These are phyloP conservation scores for Synanceia verrucosa DNA, from an alignment of 2,797 vertebrate species.

Conservation along the genomic window DNA sequence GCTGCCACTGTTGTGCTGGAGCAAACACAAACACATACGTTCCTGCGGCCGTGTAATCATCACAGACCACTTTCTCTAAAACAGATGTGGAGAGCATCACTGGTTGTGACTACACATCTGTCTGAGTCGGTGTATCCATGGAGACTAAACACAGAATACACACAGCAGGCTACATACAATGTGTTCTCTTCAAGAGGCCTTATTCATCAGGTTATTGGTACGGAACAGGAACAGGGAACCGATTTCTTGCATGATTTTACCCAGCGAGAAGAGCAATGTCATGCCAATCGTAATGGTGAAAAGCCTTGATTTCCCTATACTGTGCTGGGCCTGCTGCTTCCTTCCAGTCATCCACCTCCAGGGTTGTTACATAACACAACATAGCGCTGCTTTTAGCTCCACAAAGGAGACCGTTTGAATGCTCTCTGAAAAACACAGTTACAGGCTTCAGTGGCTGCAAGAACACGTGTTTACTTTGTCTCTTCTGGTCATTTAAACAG, in stretches of 20 bases:
- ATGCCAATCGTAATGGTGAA: constrained; percentile 36
- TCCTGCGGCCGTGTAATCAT: constrained; percentile 44
- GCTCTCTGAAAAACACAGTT: constrained; percentile 48
- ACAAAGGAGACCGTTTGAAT: constrained; percentile 53
- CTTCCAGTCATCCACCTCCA: constrained; percentile 63
- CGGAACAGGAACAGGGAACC: neutral
- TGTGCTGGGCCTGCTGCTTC: constrained; percentile 40
- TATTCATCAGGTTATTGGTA: constrained; percentile 3
- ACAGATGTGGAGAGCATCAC: constrained; percentile 58
- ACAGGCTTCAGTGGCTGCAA: constrained; percentile 35
- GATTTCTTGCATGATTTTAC: constrained; percentile 41
- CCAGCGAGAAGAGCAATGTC: constrained; percentile 52
- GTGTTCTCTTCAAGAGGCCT: neutral
- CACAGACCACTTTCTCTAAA: constrained; percentile 40
- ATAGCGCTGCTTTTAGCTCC: constrained; percentile 54
- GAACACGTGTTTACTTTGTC: constrained; percentile 32
- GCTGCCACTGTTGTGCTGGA: constrained; percentile 51
- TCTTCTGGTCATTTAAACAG: constrained; percentile 36
- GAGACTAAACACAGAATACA: constrained; percentile 28
- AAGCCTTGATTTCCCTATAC: constrained; percentile 34
- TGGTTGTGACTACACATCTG: constrained; percentile 45
- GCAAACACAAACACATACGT: constrained; percentile 67
- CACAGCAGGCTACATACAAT: no score
- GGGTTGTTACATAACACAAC: constrained; percentile 64
- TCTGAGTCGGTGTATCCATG: constrained; percentile 33